Conservation (phyloP, 2,113 vertebrate genomes). For the Apteryx owenii region DNA sequence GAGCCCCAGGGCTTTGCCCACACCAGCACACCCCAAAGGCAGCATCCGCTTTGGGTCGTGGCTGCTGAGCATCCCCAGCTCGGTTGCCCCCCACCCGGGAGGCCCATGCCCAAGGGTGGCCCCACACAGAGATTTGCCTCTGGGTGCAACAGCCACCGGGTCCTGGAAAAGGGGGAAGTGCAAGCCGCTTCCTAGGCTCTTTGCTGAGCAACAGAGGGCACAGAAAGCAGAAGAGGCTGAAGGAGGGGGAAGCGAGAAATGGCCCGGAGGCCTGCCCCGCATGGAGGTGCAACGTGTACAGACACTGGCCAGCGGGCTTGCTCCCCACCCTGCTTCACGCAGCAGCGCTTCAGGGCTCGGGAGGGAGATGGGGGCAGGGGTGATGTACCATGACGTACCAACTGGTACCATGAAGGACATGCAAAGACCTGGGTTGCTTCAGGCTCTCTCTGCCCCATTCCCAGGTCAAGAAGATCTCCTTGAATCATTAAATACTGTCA, state of each 20-base stretch:
- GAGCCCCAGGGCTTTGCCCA: not conserved
- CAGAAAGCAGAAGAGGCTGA: not conserved
- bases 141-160: fast-evolving
- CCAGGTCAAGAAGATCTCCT: not conserved
- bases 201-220: not conserved
- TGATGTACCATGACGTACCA: not conserved
- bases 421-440: not conserved
- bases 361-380: no score
- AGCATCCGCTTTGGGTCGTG: no score
- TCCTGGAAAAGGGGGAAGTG: not conserved
- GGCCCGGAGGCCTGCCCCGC: fast-evolving
- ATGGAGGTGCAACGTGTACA: no score
- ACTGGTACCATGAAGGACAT: fast-evolving
- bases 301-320: fast-evolving
- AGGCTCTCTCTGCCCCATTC: not conserved
- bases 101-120: not conserved
- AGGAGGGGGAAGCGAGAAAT: not conserved
- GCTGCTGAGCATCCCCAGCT: fast-evolving
- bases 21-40: not conserved
- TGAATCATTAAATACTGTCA: not conserved
- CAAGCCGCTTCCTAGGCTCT: no score
- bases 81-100: fast-evolving
- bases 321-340: no score
- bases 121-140: not conserved
- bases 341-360: not conserved